Evolutionary conservation across 2,888 invertebrate species (phyloP), one percentile per base, ranked within the genome.

Genomic region (Aphodius granarius): DNA sequence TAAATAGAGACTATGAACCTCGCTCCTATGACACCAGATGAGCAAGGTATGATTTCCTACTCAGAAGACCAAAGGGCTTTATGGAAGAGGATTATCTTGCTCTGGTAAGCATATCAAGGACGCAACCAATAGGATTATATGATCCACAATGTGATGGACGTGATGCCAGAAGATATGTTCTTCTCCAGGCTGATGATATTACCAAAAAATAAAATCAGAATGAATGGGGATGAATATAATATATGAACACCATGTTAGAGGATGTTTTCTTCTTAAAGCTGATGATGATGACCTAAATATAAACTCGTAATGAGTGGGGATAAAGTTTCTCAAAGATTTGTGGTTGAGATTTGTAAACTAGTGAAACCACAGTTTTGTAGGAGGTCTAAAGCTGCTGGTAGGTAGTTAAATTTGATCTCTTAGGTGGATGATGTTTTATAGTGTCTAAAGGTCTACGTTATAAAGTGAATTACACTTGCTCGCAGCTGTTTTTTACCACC

Each of bases 361-460:
- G 43, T 13, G 43, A 43, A 43, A 43, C 43, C 43, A 43, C 43
- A 43, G 13, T 43, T 3, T 43, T 43, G 43, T 43, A 43, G 43
- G 43, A 43, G 43, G 43, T 43, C 43, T 13, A 6, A n/a, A 13
- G 9, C 13, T 43, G 43, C 6, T 72, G 19, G 63, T 23, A 66
- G 22, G 65, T 66, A 66, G 66, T 73, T 73, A 73, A 73, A 73
- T 73, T 73, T 66, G 73, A 73, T 73, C 62, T 73, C 18, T 43
- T 66, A 66, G 43, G 18, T 73, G 73, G 66, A 63, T 68, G 19
- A 62, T 63, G 23, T 23, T 23, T 23, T 23, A 23, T 23, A 9
- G 23, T 9, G 43, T 43, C 43, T 43, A 43, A 43, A 43, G 43
- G 6, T 43, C 1, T 13, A 1, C 43, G 13, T 43, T 43, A 43